These are phyloP conservation scores for Tiaroga cobitis DNA, from an alignment of 2,797 vertebrate species.

Conservation along the genomic window DNA sequence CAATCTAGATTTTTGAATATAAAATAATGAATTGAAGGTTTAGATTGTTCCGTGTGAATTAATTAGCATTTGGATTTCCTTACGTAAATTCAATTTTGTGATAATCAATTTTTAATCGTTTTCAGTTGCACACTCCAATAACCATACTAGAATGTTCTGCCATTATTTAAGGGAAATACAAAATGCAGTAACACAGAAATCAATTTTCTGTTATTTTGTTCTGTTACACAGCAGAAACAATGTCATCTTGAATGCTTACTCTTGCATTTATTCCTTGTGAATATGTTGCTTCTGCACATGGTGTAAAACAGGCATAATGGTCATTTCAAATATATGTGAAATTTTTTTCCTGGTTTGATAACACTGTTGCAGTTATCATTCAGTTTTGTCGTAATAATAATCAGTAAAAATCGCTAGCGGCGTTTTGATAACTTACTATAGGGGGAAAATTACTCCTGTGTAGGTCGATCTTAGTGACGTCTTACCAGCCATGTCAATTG, in stretches of 20 bases:
- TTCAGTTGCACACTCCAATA: neutral
- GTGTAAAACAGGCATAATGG: neutral
- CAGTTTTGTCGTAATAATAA: neutral
- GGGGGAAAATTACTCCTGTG: neutral
- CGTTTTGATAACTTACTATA: neutral
- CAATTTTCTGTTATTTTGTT: neutral
- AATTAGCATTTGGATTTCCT: neutral
- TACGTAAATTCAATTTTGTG: neutral
- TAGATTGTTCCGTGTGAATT: neutral
- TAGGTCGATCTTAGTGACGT: neutral
- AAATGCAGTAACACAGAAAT: neutral
- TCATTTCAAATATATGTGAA: neutral
- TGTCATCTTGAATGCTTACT: neutral
- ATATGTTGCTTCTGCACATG: neutral
- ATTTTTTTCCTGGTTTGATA: neutral
- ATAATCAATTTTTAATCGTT: neutral
- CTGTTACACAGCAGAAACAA: neutral
- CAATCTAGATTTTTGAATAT: neutral
- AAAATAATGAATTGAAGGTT: neutral
- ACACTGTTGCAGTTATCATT: neutral
- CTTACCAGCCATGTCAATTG: conserved; percentile 98
- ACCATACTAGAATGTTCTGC: neutral
- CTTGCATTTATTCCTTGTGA: neutral
- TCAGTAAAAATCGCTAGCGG: neutral
- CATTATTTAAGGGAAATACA: neutral